phyloP scores from a whole-genome alignment of 2,113 vertebrate species.

The Poeciliopsis retropinna region DNA sequence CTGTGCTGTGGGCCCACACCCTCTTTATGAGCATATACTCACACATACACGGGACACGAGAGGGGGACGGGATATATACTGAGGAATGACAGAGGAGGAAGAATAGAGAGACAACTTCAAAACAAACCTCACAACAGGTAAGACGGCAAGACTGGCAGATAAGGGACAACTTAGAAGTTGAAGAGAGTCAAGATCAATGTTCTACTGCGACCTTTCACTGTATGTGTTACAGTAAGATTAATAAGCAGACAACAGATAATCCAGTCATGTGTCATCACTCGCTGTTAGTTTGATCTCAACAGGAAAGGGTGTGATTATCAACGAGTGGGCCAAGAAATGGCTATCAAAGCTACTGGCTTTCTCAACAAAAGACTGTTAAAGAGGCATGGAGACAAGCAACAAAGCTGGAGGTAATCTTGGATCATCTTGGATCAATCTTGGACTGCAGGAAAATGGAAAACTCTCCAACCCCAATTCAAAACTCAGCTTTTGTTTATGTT shows the following conservation, averaged over 20 bases:
- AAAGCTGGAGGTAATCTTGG: neutral
- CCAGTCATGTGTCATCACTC: neutral
- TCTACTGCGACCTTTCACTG: neutral
- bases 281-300: slow-evolving; percentile 40
- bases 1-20: slow-evolving; percentile 56
- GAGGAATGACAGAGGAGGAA: slow-evolving; percentile 5
- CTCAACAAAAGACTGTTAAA: neutral
- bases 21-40: slow-evolving; percentile 47
- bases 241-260: neutral
- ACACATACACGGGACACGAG: slow-evolving; percentile 20
- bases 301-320: slow-evolving; percentile 10
- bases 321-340: neutral
- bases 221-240: neutral
- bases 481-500: slow-evolving; percentile 25
- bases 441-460: slow-evolving; percentile 28
- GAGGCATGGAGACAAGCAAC: neutral
- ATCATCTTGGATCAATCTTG: neutral
- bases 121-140: neutral
- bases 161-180: neutral
- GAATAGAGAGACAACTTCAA: neutral
- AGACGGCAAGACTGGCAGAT: neutral
- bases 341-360: neutral
- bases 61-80: slow-evolving; percentile 22
- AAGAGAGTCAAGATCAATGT: neutral
- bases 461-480: slow-evolving; percentile 26